These are phyloP conservation scores for Cuculus canorus DNA, from an alignment of 2,797 vertebrate genomes.

Conservation along the genomic window DNA sequence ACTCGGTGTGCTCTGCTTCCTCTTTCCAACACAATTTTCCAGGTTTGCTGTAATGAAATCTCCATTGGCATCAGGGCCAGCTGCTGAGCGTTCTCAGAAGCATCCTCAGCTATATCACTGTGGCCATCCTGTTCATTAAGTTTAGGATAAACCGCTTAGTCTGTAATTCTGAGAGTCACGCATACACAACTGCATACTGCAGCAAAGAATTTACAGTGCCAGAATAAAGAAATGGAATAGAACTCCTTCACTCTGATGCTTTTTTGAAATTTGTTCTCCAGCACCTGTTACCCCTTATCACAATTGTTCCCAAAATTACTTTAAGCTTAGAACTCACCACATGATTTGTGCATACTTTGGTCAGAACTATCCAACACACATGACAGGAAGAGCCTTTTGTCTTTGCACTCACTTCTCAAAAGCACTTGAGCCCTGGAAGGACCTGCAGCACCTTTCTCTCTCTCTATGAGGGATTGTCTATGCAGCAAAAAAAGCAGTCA, in stretches of 20 bases:
- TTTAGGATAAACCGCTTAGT: neutral
- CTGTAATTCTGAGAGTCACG: neutral
- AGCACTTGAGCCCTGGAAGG: neutral
- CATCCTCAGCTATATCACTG: neutral
- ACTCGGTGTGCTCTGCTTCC: neutral
- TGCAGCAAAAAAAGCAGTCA: neutral
- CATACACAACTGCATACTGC: accelerated
- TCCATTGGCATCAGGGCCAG: neutral
- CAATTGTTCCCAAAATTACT: neutral
- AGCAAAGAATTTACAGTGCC: neutral
- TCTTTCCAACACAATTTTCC: neutral
- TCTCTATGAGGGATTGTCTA: neutral
- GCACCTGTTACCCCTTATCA: neutral
- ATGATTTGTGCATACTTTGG: neutral
- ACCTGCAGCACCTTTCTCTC: neutral
- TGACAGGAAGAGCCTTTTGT: neutral
- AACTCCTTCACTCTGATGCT: neutral
- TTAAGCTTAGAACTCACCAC: neutral
- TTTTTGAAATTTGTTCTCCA: neutral
- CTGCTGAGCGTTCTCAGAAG: neutral
- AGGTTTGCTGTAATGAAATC: neutral
- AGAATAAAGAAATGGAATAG: neutral
- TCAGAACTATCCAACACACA: neutral
- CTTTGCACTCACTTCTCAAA: neutral
- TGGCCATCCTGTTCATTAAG: neutral